These are phyloP conservation scores for Smittia sp. DNA, from an alignment of 2,888 invertebrate species.

Conservation along the genomic window DNA sequence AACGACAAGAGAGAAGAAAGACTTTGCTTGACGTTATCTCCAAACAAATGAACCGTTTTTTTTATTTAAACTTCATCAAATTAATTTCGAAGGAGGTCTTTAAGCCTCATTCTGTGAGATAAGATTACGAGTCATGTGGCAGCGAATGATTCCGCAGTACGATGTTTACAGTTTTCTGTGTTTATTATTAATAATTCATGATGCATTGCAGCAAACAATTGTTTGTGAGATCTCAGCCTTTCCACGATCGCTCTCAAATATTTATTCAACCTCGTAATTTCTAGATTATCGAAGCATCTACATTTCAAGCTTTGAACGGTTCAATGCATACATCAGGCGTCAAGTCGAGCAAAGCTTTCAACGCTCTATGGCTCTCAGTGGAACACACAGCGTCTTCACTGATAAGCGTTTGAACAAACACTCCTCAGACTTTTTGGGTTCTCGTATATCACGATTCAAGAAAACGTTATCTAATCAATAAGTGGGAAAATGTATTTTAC, in stretches of 20 bases:
- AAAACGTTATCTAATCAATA: slow-evolving; percentile 27
- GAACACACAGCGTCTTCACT: too few species aligned
- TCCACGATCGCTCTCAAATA: not conserved
- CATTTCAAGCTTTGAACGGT: too few species aligned
- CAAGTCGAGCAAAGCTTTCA: too few species aligned
- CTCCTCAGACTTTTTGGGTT: not conserved
- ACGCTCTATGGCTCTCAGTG: too few species aligned
- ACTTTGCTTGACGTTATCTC: not conserved
- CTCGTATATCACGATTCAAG: not conserved
- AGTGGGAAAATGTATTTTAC: not conserved
- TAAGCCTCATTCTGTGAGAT: not conserved
- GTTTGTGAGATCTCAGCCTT: slow-evolving; percentile 20
- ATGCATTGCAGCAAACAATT: slow-evolving; percentile 21
- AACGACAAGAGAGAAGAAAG: not conserved
- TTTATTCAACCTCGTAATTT: not conserved
- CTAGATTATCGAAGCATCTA: too few species aligned
- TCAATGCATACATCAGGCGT: too few species aligned
- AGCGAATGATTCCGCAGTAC: slow-evolving; percentile 1
- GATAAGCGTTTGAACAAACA: not conserved
- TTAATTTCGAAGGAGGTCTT: not conserved
- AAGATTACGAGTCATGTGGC: not conserved
- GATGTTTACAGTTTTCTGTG: not conserved
- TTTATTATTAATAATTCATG: slow-evolving; percentile 34
- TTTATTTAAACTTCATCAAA: not conserved
- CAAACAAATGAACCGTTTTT: not conserved